Evolutionary conservation across 2,113 vertebrate genomes (phyloP), one percentile per base, ranked within the genome.

Genomic region (Lepisosteus osseus): DNA sequence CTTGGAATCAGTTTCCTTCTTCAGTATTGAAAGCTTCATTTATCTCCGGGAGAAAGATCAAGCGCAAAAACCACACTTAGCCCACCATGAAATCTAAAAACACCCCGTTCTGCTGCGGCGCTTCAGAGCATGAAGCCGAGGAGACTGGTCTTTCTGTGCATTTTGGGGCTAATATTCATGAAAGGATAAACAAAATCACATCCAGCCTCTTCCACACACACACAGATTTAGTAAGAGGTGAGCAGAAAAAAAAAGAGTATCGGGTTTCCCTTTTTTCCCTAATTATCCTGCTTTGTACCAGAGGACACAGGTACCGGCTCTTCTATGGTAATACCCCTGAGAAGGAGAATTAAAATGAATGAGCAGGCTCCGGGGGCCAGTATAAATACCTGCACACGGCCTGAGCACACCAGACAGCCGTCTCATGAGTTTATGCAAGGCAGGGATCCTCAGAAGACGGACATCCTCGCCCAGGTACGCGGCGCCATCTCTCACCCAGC

Each of bases 381-480:
- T 95, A 98, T 98, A 98, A 99, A 97, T 96, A 91, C 94, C 91
- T 92, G 95, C 92, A 95, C 88, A 91, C 85, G 85, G 90, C 85
- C 80, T 86, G 86, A 67, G 67, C 74, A 81, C 72, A 84, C 88
- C 89, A 87, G 78, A 76, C 84, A 85, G 87, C 76, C 82, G 82
- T 69, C 82, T 87, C 83, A 88, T 86, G 88, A 86, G 84, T 85
- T 82, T 82, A 89, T 86, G 85, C 84, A 88, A 82, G 83, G 77
- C 71, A 65, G 76, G 77, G 83, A 77, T 77, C 61, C 0, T 57
- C 78, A 61, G 68, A 71, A 71, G 54, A 71, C 12, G 68, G 68
- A 69, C 82, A 84, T 86, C 86, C 83, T 29, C 17, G 80, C 91
- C 93, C 91, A 92, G 17, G n/a, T 9, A 65, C n/a, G 41, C 3